Conservation (phyloP, 64 coral and sea anemone species). For the Astreopora myriophthalma region DNA sequence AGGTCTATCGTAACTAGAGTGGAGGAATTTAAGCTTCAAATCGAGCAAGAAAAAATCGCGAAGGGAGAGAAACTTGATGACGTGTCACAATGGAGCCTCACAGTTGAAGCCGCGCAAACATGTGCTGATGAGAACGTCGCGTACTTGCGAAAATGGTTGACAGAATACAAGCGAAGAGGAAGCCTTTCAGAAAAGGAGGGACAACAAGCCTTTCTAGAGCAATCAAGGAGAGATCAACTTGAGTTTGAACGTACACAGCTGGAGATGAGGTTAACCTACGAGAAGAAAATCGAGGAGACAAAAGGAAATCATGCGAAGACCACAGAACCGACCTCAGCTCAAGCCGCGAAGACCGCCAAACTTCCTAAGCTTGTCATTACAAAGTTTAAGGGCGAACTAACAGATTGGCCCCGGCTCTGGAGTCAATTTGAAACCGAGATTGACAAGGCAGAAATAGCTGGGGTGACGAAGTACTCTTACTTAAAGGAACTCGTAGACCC, state of each 20-base stretch:
- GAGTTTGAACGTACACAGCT: not conserved
- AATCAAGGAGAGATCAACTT: not conserved
- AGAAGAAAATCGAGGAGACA: not conserved
- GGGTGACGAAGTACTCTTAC: constrained; percentile 59
- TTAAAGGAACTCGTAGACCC: not conserved
- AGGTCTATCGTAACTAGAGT: not conserved
- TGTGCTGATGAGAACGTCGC: not conserved
- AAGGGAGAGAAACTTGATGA: not conserved
- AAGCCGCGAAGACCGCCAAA: not conserved
- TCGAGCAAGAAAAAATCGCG: constrained; percentile 9
- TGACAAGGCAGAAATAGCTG: not conserved
- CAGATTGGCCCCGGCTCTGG: constrained; percentile 34
- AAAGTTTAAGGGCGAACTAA: not conserved
- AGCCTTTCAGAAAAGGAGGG: not conserved
- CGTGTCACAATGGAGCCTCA: constrained; percentile 12
- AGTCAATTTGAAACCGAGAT: constrained; percentile 40
- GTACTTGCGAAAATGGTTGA: not conserved
- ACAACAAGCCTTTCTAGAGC: not conserved
- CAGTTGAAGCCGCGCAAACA: not conserved
- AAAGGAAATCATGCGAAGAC: not conserved
- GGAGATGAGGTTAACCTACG: not conserved
- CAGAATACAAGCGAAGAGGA: too few relatives aligned
- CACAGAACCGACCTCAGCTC: not conserved
- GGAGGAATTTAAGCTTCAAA: not conserved
- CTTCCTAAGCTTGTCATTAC: constrained; percentile 24